phyloP scores from a whole-genome alignment of 37 sponge, comb jelly and placozoan genomes.

The Spongilla lacustris region DNA sequence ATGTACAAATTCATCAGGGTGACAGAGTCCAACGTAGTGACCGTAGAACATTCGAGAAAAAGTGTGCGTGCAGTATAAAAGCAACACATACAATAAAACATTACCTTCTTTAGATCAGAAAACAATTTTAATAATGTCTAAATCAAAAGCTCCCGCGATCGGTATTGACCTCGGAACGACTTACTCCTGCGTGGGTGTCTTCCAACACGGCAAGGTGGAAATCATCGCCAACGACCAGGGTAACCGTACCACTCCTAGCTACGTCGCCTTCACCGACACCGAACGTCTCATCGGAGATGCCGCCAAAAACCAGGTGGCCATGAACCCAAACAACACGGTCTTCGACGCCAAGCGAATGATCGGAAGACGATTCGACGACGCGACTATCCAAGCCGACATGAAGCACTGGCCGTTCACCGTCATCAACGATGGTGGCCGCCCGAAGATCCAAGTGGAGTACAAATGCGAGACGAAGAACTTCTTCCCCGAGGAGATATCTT shows the following conservation, averaged over 20 bases:
- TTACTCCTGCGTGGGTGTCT: conserved; percentile 94
- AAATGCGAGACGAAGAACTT: conserved; percentile 77
- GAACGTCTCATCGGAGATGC: conserved; percentile 93
- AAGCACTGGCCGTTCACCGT: conserved; percentile 96
- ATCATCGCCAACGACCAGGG: conserved; percentile 95
- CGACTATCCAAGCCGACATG: conserved; percentile 75
- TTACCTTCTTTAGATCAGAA: too few relatives aligned
- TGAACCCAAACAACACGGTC: conserved; percentile 84
- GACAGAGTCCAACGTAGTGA: too few relatives aligned
- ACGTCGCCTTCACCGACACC: conserved; percentile 95
- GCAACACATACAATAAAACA: too few relatives aligned
- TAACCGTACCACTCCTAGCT: conserved; percentile 95
- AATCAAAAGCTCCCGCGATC: conserved; percentile 67
- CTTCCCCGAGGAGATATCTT: conserved; percentile 87
- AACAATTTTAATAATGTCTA: too few relatives aligned
- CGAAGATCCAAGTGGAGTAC: conserved; percentile 80
- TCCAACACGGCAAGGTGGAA: conserved; percentile 93
- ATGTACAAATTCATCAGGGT: too few relatives aligned
- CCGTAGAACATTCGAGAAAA: too few relatives aligned
- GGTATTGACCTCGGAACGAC: conserved; percentile 96
- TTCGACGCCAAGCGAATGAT: conserved; percentile 96
- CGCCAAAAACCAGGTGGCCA: conserved; percentile 89
- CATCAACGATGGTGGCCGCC: conserved; percentile 74
- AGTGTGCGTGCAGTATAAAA: too few relatives aligned
- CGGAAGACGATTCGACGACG: conserved; percentile 83